Percentiles rank a stretch among this genome's conserved stretches.
These are phyloP conservation scores for Meiosimyza decipiens DNA, from an alignment of 2,888 invertebrate species.

Conservation along the genomic window DNA sequence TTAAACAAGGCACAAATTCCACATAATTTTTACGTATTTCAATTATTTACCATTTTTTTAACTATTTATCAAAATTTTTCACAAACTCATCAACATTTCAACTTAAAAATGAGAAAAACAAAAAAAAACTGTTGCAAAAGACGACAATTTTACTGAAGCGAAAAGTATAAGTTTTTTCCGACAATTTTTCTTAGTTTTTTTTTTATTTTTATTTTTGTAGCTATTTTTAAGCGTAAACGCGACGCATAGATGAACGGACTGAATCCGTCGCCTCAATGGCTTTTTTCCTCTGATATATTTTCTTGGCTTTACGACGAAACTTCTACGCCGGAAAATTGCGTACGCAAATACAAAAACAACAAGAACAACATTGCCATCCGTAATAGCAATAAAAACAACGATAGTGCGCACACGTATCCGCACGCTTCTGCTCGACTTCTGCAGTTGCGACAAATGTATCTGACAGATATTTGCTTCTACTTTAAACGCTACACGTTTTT, in stretches of 20 bases:
- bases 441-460: constrained; percentile 20
- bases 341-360: constrained; percentile 41
- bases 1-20: too few relatives aligned
- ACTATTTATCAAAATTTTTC: not conserved
- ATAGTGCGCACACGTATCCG: constrained; percentile 39
- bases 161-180: not conserved
- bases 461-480: constrained; percentile 19
- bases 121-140: not conserved
- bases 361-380: constrained; percentile 43
- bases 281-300: not conserved
- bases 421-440: constrained; percentile 41
- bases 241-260: not conserved
- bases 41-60: constrained; percentile 9
- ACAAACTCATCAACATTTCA: constrained; percentile 8
- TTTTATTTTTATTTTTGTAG: constrained; percentile 19
- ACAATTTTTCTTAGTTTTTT: too few relatives aligned
- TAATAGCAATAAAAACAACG: constrained; percentile 34
- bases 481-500: not conserved
- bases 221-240: constrained; percentile 42
- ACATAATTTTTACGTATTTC: not conserved
- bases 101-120: too few relatives aligned
- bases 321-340: constrained; percentile 41
- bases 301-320: not conserved
- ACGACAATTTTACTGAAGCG: constrained; percentile 24
- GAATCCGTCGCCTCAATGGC: not conserved